Evolutionary conservation across 1,140 invertebrate species (phyloP), one percentile per base, ranked within the genome.

Genomic region (Metaphire vulgaris): DNA sequence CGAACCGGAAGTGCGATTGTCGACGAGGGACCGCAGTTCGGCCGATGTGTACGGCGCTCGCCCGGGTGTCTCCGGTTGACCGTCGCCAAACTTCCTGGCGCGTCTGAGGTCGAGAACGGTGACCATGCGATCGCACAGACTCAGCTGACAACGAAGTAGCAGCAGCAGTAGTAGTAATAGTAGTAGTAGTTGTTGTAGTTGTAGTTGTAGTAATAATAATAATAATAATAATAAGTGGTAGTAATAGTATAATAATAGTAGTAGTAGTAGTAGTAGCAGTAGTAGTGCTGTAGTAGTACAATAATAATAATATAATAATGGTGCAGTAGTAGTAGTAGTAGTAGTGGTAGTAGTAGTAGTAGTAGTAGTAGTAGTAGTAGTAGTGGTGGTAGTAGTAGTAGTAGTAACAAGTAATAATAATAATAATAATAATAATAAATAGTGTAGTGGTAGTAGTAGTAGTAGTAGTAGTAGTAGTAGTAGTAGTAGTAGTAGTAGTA

Each of bases 291-390:
- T 21, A 56, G 41, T 21, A 56, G 41, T 21, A 56, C n/a, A n/a
- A n/a, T n/a, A n/a, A n/a, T n/a, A n/a, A n/a, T n/a, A n/a, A n/a
- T n/a, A n/a, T n/a, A n/a, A n/a, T n/a, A n/a, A n/a, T n/a, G n/a
- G n/a, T n/a, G 41, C 41, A 56, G 41, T 21, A 56, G 41, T 21
- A 56, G 41, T 21, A 56, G 41, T 21, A 56, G 41, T 21, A 56
- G 41, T 21, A 56, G 41, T 21, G 21, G 41, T 56, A 56, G 41
- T 56, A 12, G 41, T 56, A 56, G 21, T 56, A 56, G 21, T 56
- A 56, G 21, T 56, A 56, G n/a, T 56, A 56, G 41, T 56, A 56
- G 41, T 56, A 56, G 41, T 56, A 56, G 41, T 56, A 56, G 41
- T 56, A 56, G 41, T 56, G 21, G 41, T 56, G 21, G 41, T 56